Evolutionary conservation across 2,888 invertebrate species (phyloP).

Genomic region (Ceraclea dissimilis): DNA sequence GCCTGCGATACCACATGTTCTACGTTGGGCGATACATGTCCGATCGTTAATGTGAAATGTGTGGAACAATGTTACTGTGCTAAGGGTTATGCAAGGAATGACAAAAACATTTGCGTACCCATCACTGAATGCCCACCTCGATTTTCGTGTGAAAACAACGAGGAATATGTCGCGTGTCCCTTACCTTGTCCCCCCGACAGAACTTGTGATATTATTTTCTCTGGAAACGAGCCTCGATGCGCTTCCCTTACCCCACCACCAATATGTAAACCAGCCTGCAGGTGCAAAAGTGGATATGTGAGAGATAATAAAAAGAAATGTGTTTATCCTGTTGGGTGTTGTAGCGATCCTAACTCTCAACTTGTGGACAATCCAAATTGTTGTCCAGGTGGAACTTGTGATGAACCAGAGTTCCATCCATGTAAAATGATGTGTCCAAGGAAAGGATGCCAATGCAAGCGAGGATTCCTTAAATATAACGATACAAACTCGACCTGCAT

Average conservation of each 20-base stretch:
- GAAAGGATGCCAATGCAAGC: conserved; percentile 29
- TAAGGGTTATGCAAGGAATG: conserved; percentile 31
- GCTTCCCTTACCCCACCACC: neutral
- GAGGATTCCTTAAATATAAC: conserved; percentile 30
- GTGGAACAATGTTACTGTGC: conserved; percentile 32
- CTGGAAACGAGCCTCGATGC: neutral
- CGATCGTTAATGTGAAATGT: conserved; percentile 30
- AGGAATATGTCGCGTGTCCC: conserved; percentile 5
- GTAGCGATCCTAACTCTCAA: conserved; percentile 18
- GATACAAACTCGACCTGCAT: conserved; percentile 32
- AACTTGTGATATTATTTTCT: conserved; percentile 3
- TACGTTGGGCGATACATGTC: conserved; percentile 31
- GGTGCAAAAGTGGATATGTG: conserved; percentile 8
- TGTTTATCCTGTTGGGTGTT: conserved; percentile 13
- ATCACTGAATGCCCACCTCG: conserved; percentile 10
- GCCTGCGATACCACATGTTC: conserved; percentile 35
- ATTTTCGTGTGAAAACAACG: conserved; percentile 6
- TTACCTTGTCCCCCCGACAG: conserved; percentile 7
- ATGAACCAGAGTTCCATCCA: conserved; percentile 2
- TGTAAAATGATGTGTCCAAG: conserved; percentile 8
- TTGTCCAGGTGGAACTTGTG: conserved; percentile 21
- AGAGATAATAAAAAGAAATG: conserved; percentile 11
- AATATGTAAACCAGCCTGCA: conserved; percentile 7
- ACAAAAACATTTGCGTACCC: conserved; percentile 28
- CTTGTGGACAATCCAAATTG: conserved; percentile 15